phyloP scores from a whole-genome alignment of 2,888 invertebrate species.

The Euplagia quadripunctaria region DNA sequence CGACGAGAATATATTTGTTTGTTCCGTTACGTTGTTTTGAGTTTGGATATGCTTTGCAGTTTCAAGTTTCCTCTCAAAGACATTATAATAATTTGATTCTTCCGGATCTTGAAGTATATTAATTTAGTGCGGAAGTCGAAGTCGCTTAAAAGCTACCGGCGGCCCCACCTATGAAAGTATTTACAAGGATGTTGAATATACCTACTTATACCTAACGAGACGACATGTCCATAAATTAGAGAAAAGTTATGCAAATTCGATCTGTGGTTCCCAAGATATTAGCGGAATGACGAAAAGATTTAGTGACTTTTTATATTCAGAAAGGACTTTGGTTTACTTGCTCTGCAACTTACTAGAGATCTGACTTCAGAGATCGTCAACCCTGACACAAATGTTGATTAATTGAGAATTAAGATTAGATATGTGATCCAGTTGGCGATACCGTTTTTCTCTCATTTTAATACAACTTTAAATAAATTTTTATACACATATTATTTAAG shows the following conservation, averaged over 20 bases:
- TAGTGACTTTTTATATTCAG: not conserved
- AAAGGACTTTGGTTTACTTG: no score
- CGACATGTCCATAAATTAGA: not conserved
- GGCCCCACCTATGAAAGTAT: conserved; percentile 1
- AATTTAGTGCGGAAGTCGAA: conserved; percentile 3
- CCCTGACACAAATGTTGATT: no score
- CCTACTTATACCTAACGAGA: not conserved
- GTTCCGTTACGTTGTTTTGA: not conserved
- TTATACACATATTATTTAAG: no score
- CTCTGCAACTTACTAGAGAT: no score
- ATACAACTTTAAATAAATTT: no score
- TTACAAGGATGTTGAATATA: not conserved
- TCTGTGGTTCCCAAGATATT: not conserved
- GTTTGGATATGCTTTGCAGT: not conserved
- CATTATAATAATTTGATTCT: not conserved
- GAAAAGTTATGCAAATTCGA: no score
- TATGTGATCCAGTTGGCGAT: no score
- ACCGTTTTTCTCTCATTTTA: no score
- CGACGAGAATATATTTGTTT: not conserved
- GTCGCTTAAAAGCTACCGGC: conserved; percentile 2
- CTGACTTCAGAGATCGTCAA: no score
- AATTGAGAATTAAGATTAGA: no score
- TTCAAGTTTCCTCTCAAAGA: not conserved
- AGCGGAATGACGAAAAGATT: not conserved
- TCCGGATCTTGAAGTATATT: conserved; percentile 2